Base-by-base conservation (phyloP, 2,113 vertebrate species). In the Microcebus tavaratra region DNA sequence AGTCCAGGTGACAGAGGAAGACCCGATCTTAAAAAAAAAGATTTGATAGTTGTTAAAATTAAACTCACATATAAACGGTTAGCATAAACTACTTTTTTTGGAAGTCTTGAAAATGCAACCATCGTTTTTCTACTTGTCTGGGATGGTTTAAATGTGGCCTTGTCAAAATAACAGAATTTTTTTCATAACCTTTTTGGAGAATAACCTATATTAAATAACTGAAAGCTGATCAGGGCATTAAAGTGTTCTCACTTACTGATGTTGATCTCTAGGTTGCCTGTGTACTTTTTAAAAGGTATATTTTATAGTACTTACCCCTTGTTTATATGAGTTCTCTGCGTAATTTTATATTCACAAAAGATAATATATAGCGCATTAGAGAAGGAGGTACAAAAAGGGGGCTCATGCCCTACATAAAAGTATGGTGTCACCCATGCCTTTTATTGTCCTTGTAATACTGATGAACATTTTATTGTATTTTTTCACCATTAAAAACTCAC, bases 331-430 rank as follows among this genome's bases (percentile, higher is more conserved):
- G 59, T 94, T 79, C n/a, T 93, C 94, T 53, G 39, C 53, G 73
- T 85, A 85, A 88, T 95, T 94, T 88, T 79, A 21, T 67, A 29
- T 80, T 90, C 92, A 72, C 29, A 67, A 85, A 84, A 91, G 45
- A 34, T 45, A 50, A 8, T 18, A 12, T 39, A 6, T 42, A 84
- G 65, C 8, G 36, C 50, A 48, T 90, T 75, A 81, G 23, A 63
- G 6, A 88, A n/a, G 4, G n/a, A 81, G 53, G 21, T 8, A 53
- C 61, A 12, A 50, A 27, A 79, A 78, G 65, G 75, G 42, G 17
- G 3, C 18, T 48, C 20, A 6, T 34, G 29, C 5, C 15, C 14
- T 61, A 29, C 1, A 8, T 39, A 29, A 76, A 78, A 92, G 13
- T n/a, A 15, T 10, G 36, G 13, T 55, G 48, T 57, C 70, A 63